Percentiles rank a stretch among this genome's conserved stretches.
phyloP scores from a whole-genome alignment of 2,888 invertebrate species.

The Polydrusus tereticollis region DNA sequence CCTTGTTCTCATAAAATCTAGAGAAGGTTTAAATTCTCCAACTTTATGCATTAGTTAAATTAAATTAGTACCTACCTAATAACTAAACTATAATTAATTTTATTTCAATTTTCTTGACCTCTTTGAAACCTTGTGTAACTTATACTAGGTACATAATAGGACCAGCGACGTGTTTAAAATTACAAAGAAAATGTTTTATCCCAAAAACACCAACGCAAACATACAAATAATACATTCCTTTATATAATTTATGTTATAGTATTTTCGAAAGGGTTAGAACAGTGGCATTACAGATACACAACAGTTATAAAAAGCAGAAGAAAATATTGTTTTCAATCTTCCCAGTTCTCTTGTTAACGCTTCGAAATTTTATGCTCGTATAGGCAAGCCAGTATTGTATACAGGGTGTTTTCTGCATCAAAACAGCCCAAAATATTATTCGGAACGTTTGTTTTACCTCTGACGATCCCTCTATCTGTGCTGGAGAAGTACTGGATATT shows the following conservation, averaged over 20 bases:
- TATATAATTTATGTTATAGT: background rate
- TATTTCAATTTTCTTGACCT: background rate
- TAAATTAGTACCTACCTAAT: background rate
- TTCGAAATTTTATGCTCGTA: no score
- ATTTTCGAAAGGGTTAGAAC: background rate
- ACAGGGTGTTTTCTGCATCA: no score
- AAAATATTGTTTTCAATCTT: no score
- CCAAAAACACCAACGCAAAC: conserved; percentile 9
- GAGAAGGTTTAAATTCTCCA: no score
- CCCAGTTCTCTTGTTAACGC: no score
- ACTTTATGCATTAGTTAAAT: background rate
- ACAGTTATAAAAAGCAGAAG: background rate
- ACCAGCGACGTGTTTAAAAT: conserved; percentile 7
- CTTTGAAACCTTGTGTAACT: background rate
- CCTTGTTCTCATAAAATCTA: no score
- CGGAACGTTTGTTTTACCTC: no score
- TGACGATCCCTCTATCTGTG: no score
- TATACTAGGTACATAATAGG: background rate
- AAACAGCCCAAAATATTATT: no score
- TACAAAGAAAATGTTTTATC: conserved; percentile 2
- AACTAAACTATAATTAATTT: background rate
- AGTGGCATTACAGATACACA: background rate
- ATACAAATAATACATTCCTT: conserved; percentile 13
- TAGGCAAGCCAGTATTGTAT: no score
- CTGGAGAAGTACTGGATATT: no score